Evolutionary conservation across 2,797 vertebrate species (phyloP), one percentile per base, ranked within the genome.

Genomic region (Gymnothorax javanicus): DNA sequence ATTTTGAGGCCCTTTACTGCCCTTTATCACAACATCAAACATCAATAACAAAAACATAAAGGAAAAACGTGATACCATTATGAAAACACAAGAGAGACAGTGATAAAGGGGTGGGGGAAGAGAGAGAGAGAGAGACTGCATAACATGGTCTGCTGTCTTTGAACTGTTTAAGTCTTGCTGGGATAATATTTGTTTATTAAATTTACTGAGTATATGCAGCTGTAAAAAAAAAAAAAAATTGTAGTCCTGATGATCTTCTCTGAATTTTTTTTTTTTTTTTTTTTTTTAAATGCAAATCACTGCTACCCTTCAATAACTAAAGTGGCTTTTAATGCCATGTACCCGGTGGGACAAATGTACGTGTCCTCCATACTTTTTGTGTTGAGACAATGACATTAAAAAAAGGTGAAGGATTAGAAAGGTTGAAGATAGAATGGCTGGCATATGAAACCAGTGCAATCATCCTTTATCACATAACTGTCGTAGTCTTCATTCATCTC

Each of bases 151-250:
- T 93, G 62, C 81, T 64, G 59, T 88, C 88, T 91, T 93, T 93
- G 93, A 90, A 92, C 87, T 91, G 89, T 83, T 93, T 91, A 90
- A 62, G 92, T 67, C 90, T 95, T 56, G 9, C 75, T 82, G 27
- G 23, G 88, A 85, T 88, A 86, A 89, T 89, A 93, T 91, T 92
- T 96, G 92, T 93, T 93, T 92, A 94, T 95, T 95, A 94, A 86
- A 92, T 93, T 88, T 92, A 88, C 89, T 93, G 91, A 92, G 91
- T 92, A 92, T 93, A 92, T 92, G 91, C 90, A 92, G 56, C 90
- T 92, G 77, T 94, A 91, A 75, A 90, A 93, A 84, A 91, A 94
- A 94, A 91, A 75, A 90, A 93, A 84, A 91, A 94, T 25, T 7
- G 89, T 88, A 87, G 89, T 62, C 87, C 91, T 93, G 91, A 94